phyloP scores from a whole-genome alignment of 1,140 invertebrate genomes.

The Helicoverpa zea region DNA sequence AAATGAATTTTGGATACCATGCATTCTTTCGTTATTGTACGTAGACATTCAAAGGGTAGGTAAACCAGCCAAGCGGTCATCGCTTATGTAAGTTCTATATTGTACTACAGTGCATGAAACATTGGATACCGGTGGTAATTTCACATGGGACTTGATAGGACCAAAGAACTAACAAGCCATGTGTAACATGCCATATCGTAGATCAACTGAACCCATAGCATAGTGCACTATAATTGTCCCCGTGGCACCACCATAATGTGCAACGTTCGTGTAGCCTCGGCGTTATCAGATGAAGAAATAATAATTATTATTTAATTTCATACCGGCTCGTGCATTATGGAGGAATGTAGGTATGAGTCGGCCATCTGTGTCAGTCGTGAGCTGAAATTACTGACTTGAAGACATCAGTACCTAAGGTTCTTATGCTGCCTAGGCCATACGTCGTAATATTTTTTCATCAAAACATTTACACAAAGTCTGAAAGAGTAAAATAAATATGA shows the following conservation, averaged over 20 bases:
- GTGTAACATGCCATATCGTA: no score
- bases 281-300: constrained; percentile 35
- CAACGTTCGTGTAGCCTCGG: constrained; percentile 6
- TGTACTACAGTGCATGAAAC: no score
- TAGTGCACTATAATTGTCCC: constrained; percentile 18
- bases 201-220: background rate
- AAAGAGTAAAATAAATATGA: background rate
- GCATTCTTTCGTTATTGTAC: no score
- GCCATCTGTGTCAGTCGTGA: constrained; percentile 6
- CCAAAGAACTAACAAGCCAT: no score
- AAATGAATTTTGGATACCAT: no score
- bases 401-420: background rate
- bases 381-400: background rate
- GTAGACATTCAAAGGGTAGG: no score
- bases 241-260: constrained; percentile 15
- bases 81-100: no score
- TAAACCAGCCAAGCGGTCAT: no score
- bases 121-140: no score
- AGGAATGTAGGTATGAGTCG: constrained; percentile 8
- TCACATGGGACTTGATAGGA: no score
- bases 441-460: background rate
- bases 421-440: background rate
- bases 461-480: background rate
- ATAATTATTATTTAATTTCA: constrained; percentile 35
- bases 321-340: constrained; percentile 6